These are phyloP conservation scores for Ciconia boyciana DNA, from an alignment of 2,113 vertebrate genomes.

Conservation along the genomic window DNA sequence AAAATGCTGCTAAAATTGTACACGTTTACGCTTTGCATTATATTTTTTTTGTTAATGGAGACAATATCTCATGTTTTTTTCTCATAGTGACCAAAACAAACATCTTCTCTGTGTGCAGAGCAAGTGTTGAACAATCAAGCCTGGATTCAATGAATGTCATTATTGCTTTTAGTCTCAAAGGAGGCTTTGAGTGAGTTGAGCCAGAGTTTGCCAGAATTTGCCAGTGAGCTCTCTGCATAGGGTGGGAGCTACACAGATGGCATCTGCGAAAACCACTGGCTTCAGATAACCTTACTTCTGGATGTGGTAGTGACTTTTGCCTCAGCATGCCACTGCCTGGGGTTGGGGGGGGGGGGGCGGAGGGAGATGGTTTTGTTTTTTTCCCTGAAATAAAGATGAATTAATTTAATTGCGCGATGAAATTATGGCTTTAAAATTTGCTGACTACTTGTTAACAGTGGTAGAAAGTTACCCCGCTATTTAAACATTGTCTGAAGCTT, in stretches of 20 bases:
- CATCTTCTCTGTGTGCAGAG: background rate
- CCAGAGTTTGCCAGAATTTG: background rate
- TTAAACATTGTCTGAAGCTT: slow-evolving; percentile 34
- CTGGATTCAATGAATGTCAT: background rate
- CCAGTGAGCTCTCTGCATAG: background rate
- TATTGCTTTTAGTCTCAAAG: background rate
- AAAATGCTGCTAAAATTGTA: slow-evolving; percentile 71
- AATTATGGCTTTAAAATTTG: slow-evolving; percentile 37
- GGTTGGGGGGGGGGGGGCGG: rapidly evolving
- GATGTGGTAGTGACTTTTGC: slow-evolving; percentile 21
- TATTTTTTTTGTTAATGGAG: background rate
- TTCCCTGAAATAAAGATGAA: slow-evolving; percentile 12
- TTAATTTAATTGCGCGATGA: background rate
- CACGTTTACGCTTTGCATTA: slow-evolving; percentile 33
- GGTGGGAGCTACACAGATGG: background rate
- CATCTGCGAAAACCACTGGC: background rate
- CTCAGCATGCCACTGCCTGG: background rate
- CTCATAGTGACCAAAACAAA: slow-evolving; percentile 11
- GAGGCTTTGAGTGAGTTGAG: background rate
- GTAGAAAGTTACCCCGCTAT: background rate
- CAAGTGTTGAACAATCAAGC: slow-evolving; percentile 7
- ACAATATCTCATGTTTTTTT: background rate
- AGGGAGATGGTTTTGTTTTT: background rate
- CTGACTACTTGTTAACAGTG: background rate
- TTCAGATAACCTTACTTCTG: slow-evolving; percentile 38